Conservation (phyloP, 1,140 invertebrate species). For the Dryas iulia region DNA sequence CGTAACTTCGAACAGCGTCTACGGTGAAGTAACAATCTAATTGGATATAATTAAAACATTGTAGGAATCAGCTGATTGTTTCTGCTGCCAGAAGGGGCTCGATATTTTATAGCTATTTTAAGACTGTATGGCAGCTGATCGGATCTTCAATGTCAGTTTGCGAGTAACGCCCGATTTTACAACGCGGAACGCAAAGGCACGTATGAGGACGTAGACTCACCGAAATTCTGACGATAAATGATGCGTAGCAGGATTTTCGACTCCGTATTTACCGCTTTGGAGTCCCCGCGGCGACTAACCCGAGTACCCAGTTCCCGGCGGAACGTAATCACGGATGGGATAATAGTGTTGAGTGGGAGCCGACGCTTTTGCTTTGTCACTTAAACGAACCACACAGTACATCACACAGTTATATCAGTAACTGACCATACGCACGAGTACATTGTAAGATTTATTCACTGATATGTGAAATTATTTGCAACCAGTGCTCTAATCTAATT, state of each 20-base stretch:
- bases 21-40: conserved; percentile 63
- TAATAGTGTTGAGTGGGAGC: conserved; percentile 74
- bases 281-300: conserved; percentile 74
- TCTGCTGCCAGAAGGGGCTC: conserved; percentile 71
- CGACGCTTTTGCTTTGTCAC: conserved; percentile 75
- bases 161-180: conserved; percentile 48
- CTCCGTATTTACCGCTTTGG: conserved; percentile 78
- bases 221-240: conserved; percentile 75
- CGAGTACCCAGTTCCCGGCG: conserved; percentile 67
- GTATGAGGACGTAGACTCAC: conserved; percentile 54
- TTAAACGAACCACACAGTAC: conserved; percentile 70
- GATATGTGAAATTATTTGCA: conserved; percentile 54
- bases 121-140: conserved; percentile 72
- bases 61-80: conserved; percentile 71
- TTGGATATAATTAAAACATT: conserved; percentile 72
- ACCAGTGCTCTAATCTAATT: conserved; percentile 70
- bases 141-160: conserved; percentile 71
- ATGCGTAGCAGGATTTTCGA: conserved; percentile 69
- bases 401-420: conserved; percentile 65
- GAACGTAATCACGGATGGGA: conserved; percentile 75
- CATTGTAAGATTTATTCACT: conserved; percentile 66
- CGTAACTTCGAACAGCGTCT: conserved; percentile 28
- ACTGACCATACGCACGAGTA: conserved; percentile 67
- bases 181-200: conserved; percentile 28
- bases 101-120: conserved; percentile 78